Evolutionary conservation across 2,888 invertebrate species (phyloP), one percentile per base, ranked within the genome.

Genomic region (Drosophila tripunctata): DNA sequence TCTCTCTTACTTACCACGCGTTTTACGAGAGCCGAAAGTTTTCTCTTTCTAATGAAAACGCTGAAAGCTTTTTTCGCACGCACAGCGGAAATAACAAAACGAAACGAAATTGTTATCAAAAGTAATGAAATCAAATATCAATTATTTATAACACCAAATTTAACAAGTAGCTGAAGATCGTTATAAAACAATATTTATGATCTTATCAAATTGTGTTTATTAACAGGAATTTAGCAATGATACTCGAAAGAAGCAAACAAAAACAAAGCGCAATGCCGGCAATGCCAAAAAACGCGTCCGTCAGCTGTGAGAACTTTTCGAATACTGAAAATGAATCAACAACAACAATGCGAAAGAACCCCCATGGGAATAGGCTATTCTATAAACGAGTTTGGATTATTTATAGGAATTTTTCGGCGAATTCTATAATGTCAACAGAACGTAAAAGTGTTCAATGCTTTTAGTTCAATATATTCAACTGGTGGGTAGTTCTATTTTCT

Each of bases 271-370:
- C 47, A 38, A 57, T 66, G 62, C 84, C 81, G 74, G 62, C 64
- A 62, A 62, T 67, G 17, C 30, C 14, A 38, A 40, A 66, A 58
- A 35, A 52, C 24, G 52, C 75, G 78, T 76, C 71, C 63, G 66
- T 44, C 76, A 81, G 74, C 85, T 81, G 68, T 71, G 76, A 67
- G 65, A 80, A 78, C 80, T 64, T 38, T 52, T n/a, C 36, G 66
- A 63, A 52, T 65, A 81, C 61, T 75, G 40, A 77, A 66, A 14
- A 19, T n/a, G 24, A 21, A 52, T 27, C 8, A 27, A 27, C 27
- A n/a, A 33, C 19, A 21, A 41, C 17, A 14, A 27, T 31, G 6
- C 41, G 40, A 43, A 22, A 30, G 47, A 58, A 64, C 48, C 27
- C 2, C 14, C 21, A 47, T 4, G 10, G 10, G 27, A 27, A 8